Conservation (phyloP, 2,888 invertebrate genomes). For the Leptinotarsa peninsularis region DNA sequence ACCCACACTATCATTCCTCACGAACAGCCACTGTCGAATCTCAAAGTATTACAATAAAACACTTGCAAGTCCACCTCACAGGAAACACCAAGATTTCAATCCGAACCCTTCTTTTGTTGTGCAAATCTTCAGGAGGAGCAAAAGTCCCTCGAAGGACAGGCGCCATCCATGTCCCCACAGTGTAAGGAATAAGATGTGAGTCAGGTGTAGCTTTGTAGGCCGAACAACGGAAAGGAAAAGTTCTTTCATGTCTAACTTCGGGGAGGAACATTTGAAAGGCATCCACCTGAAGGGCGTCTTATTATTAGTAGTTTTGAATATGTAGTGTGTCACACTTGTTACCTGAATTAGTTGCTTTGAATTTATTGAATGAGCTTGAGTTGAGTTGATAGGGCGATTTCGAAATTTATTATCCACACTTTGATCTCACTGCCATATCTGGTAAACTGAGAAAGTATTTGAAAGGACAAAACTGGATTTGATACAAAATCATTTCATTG, state of each 20-base stretch:
- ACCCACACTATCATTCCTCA: background rate
- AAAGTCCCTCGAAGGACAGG: background rate
- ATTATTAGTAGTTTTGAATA: slow-evolving; percentile 39
- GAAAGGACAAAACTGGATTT: no score
- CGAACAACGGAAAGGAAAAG: slow-evolving; percentile 8
- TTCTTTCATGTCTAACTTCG: slow-evolving; percentile 14
- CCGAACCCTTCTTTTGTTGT: slow-evolving; percentile 18
- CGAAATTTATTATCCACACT: background rate
- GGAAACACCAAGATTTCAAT: slow-evolving; percentile 17
- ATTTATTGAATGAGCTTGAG: background rate
- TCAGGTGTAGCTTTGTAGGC: slow-evolving; percentile 23
- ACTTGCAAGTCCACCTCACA: slow-evolving; percentile 8
- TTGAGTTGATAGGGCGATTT: background rate
- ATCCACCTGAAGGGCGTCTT: slow-evolving; percentile 51
- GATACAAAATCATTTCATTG: no score
- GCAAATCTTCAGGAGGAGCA: slow-evolving; percentile 21
- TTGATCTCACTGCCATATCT: no score
- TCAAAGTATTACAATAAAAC: background rate
- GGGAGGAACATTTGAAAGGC: slow-evolving; percentile 45
- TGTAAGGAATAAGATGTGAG: slow-evolving; percentile 7
- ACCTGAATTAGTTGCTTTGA: slow-evolving; percentile 9
- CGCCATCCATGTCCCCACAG: slow-evolving; percentile 10
- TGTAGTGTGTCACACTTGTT: slow-evolving; percentile 27
- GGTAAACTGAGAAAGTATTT: no score
- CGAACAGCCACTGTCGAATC: background rate